Evolutionary conservation across 2,113 vertebrate genomes (phyloP), one percentile per base, ranked within the genome.

Genomic region (Colinus virginianus): DNA sequence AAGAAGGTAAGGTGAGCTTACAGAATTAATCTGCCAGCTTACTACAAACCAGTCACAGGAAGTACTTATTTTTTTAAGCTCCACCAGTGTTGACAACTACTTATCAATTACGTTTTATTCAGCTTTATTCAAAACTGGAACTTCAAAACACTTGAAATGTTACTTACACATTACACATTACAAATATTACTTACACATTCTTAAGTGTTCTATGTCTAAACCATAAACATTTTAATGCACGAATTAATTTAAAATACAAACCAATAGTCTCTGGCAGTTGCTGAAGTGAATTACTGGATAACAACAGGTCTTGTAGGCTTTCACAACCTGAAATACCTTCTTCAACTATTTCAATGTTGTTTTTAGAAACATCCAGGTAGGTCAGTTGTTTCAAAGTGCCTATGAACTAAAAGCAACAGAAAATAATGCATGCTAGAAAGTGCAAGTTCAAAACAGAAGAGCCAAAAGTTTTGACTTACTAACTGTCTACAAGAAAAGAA

Each of bases 281-380:
- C 64, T 99, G 98, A 94, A 99, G 98, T 42, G 99, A 98, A 67
- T 99, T 99, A 97, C 98, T 99, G 84, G 99, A 99, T 51, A 99
- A 98, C 53, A 99, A 97, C 11, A 99, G 96, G 80, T 99, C 99
- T 94, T 99, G 99, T 63, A 99, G 98, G 82, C 95, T 99, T 96
- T 99, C 99, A 97, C 99, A 99, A 86, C 98, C 98, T 36, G 98
- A 98, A 97, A 99, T 98, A 95, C 99, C 98, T 97, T 99, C 99
- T 88, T 99, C 99, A 43, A 99, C 97, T 97, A 98, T 98, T 97
- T 99, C 99, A 96, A 99, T 96, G 95, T 98, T 99, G 98, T 99
- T 99, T 97, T 99, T 99, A 78, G 99, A 99, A 96, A 99, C 97
- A 80, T 99, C 99, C 96, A 99, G 97, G 97, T 99, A 99, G 9